Base-by-base conservation (phyloP, 2,888 invertebrate species). In the Himalopsyche kuldschensis region DNA sequence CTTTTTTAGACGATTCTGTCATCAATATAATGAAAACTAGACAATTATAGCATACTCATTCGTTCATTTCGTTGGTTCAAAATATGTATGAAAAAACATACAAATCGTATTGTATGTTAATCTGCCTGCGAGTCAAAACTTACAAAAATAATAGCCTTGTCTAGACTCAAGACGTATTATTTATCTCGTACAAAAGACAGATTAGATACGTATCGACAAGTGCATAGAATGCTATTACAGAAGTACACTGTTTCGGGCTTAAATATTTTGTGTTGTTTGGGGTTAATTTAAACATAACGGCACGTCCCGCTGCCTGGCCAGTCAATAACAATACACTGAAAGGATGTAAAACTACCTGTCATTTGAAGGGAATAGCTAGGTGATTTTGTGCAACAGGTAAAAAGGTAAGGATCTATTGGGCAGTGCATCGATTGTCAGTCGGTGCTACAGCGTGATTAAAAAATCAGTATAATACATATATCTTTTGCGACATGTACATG, bases 311-410 rank as follows among this genome's bases (percentile, higher is more conserved):
- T 82, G 82, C 81, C 32, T 69, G 24, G 48, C 76, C 69, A 20
- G 82, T 47, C 75, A 48, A 32, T n/a, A 5, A 79, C 78, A 82
- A 46, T 55, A 69, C 69, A 27, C 75, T 63, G 63, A 30, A 75
- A 79, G 63, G 79, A 79, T 82, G 76, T 76, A 31, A 41, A 63
- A 63, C 46, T 80, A 84, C 84, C 84, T 84, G 84, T 84, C 77
- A 47, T 31, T 75, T 30, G 75, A 75, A 81, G 81, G 76, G 79
- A 76, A 75, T 46, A 11, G 77, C 69, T 69, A 27, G 27, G 78
- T 46, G 79, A 80, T 82, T 84, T 84, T 82, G 82, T 84, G 82
- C 84, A 84, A 84, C 84, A 84, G 84, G 84, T 84, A 84, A 78
- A 75, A 41, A 41, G 41, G 41, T 15, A 41, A 11, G 41, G 41